Evolutionary conservation across 2,888 invertebrate genomes (phyloP), one percentile per base, ranked within the genome.

Genomic region (Byasa hedistus): DNA sequence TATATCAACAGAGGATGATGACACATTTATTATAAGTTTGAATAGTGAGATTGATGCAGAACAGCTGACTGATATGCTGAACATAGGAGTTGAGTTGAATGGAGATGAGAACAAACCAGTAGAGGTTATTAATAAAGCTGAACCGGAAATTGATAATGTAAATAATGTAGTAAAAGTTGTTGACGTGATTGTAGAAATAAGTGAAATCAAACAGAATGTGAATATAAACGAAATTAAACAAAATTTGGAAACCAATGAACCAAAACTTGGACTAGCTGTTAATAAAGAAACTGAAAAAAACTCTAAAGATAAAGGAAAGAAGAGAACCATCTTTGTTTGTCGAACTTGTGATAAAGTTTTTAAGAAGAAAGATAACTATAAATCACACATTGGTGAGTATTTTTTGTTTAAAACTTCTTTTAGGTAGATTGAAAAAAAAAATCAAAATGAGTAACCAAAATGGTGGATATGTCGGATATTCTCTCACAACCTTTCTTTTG

Each of bases 21-120:
- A 91, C 69, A 91, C 89, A 0, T 91, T 91, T 72, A 91, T 91
- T 36, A 91, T 91, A 59, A 90, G 89, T 76, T 79, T 91, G 21
- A 86, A 87, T 65, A 89, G 88, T 73, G 89, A 86, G 73, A 91
- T 91, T 55, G 92, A 91, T 71, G 89, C 92, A 0, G 88, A 83
- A 65, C 87, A 89, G 69, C 69, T 91, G 51, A 86, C 86, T 0
- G 91, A 91, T 65, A 88, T 91, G 89, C 73, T 91, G 44, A 91
- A 91, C 70, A 89, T 91, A 58, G 89, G 82, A 1, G 82, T 82
- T 0, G 85, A 80, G 57, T 67, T 77, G 32, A 73, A 76, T n/a
- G 77, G 75, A 15, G 75, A 75, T 52, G 72, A 69, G 22, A 73
- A 22, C 19, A 56, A 72, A 24, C 52, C 63, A 32, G 56, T 57